phyloP scores from a whole-genome alignment of 1,140 invertebrate species.

The Macrosteles quadrilineatus region DNA sequence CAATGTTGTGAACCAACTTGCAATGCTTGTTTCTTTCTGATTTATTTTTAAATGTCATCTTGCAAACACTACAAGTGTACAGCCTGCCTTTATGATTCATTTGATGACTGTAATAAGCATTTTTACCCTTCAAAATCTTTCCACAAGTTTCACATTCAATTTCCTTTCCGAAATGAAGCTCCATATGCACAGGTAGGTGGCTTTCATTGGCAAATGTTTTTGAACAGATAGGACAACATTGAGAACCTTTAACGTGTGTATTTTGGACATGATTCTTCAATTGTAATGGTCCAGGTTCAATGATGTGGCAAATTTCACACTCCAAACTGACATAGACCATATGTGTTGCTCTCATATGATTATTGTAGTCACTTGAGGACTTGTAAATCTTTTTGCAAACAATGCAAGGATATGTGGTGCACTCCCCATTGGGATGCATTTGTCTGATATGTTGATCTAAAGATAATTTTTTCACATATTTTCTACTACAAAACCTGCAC shows the following conservation, averaged over 20 bases:
- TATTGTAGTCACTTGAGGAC: background rate
- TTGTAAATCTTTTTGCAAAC: background rate
- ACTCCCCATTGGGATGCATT: background rate
- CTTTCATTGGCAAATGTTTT: background rate
- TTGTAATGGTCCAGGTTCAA: background rate
- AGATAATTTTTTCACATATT: background rate
- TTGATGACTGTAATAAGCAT: too few relatives aligned
- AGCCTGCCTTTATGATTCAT: too few relatives aligned
- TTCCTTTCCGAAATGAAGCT: background rate
- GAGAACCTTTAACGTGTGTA: background rate
- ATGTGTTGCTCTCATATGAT: background rate
- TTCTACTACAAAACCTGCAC: background rate
- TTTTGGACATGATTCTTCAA: background rate
- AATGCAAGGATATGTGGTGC: background rate
- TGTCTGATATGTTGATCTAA: background rate
- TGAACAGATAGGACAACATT: background rate
- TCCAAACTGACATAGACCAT: background rate
- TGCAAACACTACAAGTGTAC: background rate
- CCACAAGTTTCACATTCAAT: background rate
- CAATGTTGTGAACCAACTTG: too few relatives aligned
- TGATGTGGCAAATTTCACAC: background rate
- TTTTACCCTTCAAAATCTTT: background rate
- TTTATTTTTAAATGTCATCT: background rate
- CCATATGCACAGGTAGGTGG: background rate
- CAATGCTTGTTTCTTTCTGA: too few relatives aligned